Conservation (phyloP, 1,140 invertebrate genomes). For the Samia ricini region DNA sequence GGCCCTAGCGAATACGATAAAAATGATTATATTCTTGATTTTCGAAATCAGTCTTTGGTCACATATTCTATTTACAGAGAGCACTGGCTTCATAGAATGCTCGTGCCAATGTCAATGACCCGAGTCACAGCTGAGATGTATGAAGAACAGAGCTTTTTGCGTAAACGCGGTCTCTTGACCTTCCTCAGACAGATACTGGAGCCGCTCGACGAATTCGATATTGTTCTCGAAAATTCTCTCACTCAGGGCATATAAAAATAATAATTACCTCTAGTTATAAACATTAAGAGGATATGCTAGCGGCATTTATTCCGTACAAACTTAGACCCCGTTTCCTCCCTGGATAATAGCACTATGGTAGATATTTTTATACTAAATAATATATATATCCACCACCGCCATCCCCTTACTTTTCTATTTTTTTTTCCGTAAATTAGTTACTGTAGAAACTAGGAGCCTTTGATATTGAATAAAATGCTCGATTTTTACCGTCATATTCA, state of each 20-base stretch:
- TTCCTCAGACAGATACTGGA: constrained; percentile 95
- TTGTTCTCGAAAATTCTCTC: constrained; percentile 95
- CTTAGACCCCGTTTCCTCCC: background rate
- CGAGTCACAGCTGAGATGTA: constrained; percentile 95
- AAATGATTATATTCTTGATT: no score
- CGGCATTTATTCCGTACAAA: no score
- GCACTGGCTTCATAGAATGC: constrained; percentile 92
- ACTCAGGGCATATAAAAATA: constrained; percentile 90
- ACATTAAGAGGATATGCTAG: no score
- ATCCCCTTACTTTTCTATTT: no score
- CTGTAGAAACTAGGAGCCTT: no score
- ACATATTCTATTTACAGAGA: constrained; percentile 81
- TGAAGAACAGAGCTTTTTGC: constrained; percentile 95
- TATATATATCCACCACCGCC: background rate
- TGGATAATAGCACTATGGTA: no score
- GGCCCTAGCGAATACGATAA: no score
- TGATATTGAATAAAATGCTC: no score
- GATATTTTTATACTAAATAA: no score
- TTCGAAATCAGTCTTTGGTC: no score
- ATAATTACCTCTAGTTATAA: background rate
- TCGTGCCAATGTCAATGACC: constrained; percentile 91
- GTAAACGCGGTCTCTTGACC: constrained; percentile 89
- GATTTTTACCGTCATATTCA: no score
- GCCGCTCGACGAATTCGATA: constrained; percentile 94
- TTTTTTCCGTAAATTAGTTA: no score